Conservation (phyloP, 2,797 vertebrate genomes). For the Momotus momota region DNA sequence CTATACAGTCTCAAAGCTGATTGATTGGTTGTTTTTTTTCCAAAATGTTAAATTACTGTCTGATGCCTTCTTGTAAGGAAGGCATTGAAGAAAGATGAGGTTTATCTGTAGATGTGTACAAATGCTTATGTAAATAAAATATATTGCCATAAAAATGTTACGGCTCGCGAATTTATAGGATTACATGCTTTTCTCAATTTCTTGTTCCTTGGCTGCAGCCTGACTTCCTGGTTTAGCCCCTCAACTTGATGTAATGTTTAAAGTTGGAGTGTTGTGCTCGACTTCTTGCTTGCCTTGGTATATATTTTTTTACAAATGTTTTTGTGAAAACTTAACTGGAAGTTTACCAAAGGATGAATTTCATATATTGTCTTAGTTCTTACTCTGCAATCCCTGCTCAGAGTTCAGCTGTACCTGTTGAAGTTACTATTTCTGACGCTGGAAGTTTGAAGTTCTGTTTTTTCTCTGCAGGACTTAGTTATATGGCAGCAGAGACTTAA, state of each 20-base stretch:
- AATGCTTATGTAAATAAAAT: background rate
- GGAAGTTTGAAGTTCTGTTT: background rate
- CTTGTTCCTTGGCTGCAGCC: background rate
- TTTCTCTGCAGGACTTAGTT: background rate
- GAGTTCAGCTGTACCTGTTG: background rate
- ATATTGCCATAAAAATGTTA: background rate
- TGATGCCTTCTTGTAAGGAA: background rate
- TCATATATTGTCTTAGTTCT: background rate
- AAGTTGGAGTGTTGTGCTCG: background rate
- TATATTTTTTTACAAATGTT: background rate
- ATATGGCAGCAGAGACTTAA: background rate
- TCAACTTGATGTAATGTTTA: background rate
- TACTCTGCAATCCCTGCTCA: background rate
- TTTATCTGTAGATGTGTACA: background rate
- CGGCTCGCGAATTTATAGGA: background rate
- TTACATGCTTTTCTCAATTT: constrained; percentile 4
- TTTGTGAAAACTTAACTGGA: background rate
- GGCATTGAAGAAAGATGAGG: background rate
- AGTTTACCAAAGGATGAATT: background rate
- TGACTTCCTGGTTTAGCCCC: background rate
- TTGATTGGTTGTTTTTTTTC: background rate
- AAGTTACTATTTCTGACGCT: background rate
- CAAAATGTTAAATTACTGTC: background rate
- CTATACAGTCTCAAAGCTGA: background rate
- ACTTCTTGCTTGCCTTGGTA: background rate